Evolutionary conservation across 2,113 vertebrate species (phyloP).

Genomic region (Ammospiza nelsoni): DNA sequence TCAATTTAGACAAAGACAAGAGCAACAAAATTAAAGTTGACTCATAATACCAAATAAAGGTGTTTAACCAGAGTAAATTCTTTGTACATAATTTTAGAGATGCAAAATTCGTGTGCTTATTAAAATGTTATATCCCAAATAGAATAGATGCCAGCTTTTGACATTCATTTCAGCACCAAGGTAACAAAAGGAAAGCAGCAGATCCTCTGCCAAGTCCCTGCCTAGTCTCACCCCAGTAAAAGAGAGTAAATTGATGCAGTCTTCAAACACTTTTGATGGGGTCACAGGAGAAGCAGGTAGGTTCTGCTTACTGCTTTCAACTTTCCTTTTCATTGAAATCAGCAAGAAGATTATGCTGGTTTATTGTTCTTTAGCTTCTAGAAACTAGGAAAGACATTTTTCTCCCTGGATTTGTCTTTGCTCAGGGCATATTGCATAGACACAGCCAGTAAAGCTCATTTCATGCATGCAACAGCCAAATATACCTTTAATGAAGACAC

Average conservation of each 20-base stretch:
- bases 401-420: neutral
- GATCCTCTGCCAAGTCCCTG: neutral
- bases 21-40: neutral
- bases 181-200: neutral
- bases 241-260: neutral
- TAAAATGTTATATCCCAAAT: neutral
- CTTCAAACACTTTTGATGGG: neutral
- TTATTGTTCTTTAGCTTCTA: neutral
- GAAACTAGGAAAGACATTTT: neutral
- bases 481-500: neutral
- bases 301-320: neutral
- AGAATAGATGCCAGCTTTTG: neutral
- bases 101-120: neutral
- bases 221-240: neutral
- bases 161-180: neutral
- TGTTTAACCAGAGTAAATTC: neutral
- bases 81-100: neutral
- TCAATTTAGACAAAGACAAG: conserved; percentile 7
- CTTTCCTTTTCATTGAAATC: neutral
- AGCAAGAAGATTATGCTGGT: neutral
- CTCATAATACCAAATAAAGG: neutral
- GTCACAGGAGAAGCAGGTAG: neutral
- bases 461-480: neutral
- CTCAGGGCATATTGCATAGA: neutral
- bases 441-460: neutral